Conservation (phyloP, 2,113 vertebrate species). For the Tauraco erythrolophus region DNA sequence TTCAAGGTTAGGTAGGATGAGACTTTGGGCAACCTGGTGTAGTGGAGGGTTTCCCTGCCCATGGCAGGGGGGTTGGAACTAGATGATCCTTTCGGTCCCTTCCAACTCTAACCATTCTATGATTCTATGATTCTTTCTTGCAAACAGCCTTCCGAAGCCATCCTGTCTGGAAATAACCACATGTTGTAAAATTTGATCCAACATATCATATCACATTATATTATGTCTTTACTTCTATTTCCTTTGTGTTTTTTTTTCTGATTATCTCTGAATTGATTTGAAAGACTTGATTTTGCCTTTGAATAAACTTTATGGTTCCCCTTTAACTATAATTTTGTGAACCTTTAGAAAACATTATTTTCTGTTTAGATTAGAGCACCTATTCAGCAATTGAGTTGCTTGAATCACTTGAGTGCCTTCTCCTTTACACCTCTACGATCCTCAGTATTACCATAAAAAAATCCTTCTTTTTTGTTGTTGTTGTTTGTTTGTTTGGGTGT, state of each 20-base stretch:
- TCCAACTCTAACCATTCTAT: too few species aligned
- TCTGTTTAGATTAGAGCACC: not conserved
- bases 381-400: not conserved
- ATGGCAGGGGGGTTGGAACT: too few species aligned
- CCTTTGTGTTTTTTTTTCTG: not conserved
- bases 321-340: not conserved
- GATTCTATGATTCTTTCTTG: too few species aligned
- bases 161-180: not conserved
- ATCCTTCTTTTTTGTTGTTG: not conserved
- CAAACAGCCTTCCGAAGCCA: not conserved
- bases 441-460: not conserved
- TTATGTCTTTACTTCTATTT: not conserved
- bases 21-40: too few species aligned
- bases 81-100: too few species aligned
- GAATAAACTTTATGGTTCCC: not conserved
- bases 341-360: not conserved
- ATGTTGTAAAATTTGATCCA: not conserved
- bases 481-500: not conserved
- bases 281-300: not conserved
- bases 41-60: too few species aligned
- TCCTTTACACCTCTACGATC: not conserved
- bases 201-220: not conserved
- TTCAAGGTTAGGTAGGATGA: too few species aligned
- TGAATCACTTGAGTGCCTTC: not conserved
- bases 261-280: not conserved